phyloP scores from a whole-genome alignment of 2,113 vertebrate species.

The Gadus macrocephalus region DNA sequence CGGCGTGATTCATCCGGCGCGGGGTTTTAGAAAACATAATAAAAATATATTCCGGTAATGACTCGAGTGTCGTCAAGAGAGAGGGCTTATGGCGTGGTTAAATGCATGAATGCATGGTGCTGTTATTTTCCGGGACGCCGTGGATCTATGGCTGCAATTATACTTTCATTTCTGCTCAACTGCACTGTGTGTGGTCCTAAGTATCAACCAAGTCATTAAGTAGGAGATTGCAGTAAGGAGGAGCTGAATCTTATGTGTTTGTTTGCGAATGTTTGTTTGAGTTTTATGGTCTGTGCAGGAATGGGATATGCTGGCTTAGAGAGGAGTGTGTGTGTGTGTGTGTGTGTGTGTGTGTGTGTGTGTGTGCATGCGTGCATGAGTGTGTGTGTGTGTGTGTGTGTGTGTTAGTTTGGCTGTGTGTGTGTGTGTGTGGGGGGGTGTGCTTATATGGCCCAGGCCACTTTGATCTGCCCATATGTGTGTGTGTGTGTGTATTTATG shows the following conservation, averaged over 20 bases:
- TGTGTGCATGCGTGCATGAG: not conserved
- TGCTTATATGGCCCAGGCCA: not conserved
- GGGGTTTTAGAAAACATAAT: constrained; percentile 67
- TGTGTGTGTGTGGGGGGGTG: not conserved
- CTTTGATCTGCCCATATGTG: constrained; percentile 40
- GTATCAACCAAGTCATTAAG: constrained; percentile 65
- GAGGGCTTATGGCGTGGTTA: constrained; percentile 63
- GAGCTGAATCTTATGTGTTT: constrained; percentile 49
- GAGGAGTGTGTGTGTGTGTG: constrained; percentile 15
- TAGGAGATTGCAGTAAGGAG: constrained; percentile 54
- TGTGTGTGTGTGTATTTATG: not conserved
- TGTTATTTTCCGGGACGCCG: constrained; percentile 65
- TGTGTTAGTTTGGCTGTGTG: not conserved
- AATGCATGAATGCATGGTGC: constrained; percentile 70
- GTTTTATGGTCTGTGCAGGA: constrained; percentile 59
- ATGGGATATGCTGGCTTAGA: constrained; percentile 44
- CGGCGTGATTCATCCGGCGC: constrained; percentile 61
- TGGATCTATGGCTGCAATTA: constrained; percentile 70
- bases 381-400: not conserved
- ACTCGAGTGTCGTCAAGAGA: constrained; percentile 57
- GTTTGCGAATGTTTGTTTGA: constrained; percentile 50
- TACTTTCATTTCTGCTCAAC: constrained; percentile 67
- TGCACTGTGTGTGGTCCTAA: constrained; percentile 59
- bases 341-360: constrained; percentile 1
- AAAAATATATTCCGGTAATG: constrained; percentile 68